Evolutionary conservation across 2,113 vertebrate species (phyloP).

Genomic region (Pteropus alecto): DNA sequence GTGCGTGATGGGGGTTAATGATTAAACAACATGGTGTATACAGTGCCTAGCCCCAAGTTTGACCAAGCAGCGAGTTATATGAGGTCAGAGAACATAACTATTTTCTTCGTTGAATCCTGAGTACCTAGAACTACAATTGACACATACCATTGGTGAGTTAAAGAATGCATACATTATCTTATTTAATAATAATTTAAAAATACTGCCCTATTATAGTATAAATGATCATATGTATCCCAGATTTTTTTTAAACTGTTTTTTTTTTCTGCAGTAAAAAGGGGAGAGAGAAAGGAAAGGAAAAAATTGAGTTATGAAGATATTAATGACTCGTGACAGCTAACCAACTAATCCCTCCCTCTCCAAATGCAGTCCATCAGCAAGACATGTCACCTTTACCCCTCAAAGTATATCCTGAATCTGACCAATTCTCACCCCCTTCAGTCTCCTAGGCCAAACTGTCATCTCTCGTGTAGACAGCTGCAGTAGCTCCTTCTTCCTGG

Average conservation of each 20-base stretch:
- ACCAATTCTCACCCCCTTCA: not conserved
- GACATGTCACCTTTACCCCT: not conserved
- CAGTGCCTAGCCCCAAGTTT: not conserved
- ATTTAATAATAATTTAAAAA: not conserved
- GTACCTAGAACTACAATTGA: not conserved
- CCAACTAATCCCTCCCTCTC: not conserved
- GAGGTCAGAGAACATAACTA: not conserved
- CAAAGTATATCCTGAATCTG: not conserved
- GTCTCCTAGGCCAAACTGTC: not conserved
- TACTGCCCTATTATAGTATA: not conserved
- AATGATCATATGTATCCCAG: not conserved
- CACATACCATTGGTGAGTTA: not conserved
- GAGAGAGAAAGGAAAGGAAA: not conserved
- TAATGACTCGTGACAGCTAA: not conserved
- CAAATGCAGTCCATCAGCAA: not conserved
- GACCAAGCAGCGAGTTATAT: not conserved
- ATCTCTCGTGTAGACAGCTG: not conserved
- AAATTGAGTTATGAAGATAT: not conserved
- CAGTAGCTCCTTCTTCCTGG: not conserved
- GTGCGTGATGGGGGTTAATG: not conserved
- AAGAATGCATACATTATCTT: not conserved
- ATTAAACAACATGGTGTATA: not conserved
- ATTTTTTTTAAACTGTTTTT: not conserved
- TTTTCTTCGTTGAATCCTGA: not conserved
- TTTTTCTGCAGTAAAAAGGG: not conserved